A percentile compares a stretch with the other conserved stretches of the same genome.
These are phyloP conservation scores for Synanthedon myopaeformis DNA, from an alignment of 2,888 invertebrate species.

Conservation along the genomic window DNA sequence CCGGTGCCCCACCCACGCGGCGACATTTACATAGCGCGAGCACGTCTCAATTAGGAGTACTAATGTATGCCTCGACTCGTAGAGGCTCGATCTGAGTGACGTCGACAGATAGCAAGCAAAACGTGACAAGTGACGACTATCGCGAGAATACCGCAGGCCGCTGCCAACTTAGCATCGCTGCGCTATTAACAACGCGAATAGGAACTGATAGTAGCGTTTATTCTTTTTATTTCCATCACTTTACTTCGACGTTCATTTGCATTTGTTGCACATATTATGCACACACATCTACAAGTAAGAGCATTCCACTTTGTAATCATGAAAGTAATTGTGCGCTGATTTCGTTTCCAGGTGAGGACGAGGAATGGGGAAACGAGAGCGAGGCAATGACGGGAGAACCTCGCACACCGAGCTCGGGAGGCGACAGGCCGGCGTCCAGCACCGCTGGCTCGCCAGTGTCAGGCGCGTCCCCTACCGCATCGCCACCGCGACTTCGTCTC, in stretches of 20 bases:
- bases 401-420: slow-evolving; percentile 62
- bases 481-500: slow-evolving; percentile 78
- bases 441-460: slow-evolving; percentile 44
- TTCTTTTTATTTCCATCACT: slow-evolving; percentile 28
- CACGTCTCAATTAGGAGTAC: slow-evolving; percentile 71
- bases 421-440: slow-evolving; percentile 50
- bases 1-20: slow-evolving; percentile 62
- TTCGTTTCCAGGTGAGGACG: slow-evolving; percentile 73
- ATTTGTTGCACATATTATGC: slow-evolving; percentile 9
- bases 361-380: slow-evolving; percentile 74
- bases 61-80: slow-evolving; percentile 69
- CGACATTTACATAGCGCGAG: slow-evolving; percentile 64
- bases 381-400: slow-evolving; percentile 70
- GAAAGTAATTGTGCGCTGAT: slow-evolving; percentile 11
- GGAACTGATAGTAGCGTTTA: slow-evolving; percentile 37
- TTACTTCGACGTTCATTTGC: slow-evolving; percentile 20
- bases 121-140: slow-evolving; percentile 68
- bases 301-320: slow-evolving; percentile 1
- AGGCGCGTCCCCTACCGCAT: slow-evolving; percentile 39
- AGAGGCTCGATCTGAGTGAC: slow-evolving; percentile 58
- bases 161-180: slow-evolving; percentile 47
- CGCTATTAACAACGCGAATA: slow-evolving; percentile 62
- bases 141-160: slow-evolving; percentile 30
- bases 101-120: slow-evolving; percentile 58
- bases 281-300: slow-evolving; percentile 5